Percentiles rank a stretch among this genome's conserved stretches.
Evolutionary conservation across 2,113 vertebrate genomes (phyloP).

Genomic region (Brienomyrus longianalis): DNA sequence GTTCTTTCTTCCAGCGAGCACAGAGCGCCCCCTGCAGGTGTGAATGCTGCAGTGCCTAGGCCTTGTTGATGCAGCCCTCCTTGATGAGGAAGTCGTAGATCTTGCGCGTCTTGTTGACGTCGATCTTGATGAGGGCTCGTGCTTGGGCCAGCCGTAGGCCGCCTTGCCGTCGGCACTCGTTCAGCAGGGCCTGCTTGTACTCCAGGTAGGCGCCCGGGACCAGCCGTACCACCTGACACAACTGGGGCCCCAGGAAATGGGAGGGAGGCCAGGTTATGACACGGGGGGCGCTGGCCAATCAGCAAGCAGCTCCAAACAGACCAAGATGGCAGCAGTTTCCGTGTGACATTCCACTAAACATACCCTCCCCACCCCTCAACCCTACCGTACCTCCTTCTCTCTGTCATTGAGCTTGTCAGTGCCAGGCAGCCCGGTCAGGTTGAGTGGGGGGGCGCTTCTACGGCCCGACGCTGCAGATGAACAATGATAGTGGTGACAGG

Average conservation of each 20-base stretch:
- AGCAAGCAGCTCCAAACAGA: neutral
- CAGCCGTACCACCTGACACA: constrained; percentile 95
- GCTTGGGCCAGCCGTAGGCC: constrained; percentile 90
- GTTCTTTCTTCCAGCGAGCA: neutral
- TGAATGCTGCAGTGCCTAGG: constrained; percentile 47
- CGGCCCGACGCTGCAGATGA: constrained; percentile 64
- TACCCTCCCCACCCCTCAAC: neutral
- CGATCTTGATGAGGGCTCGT: constrained; percentile 95
- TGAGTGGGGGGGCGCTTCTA: constrained; percentile 86
- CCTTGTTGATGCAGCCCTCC: constrained; percentile 92
- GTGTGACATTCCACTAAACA: neutral
- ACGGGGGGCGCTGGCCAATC: neutral
- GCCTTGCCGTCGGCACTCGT: constrained; percentile 90
- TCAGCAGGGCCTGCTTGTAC: constrained; percentile 90
- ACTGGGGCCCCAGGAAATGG: constrained; percentile 47
- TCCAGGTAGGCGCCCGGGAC: constrained; percentile 96
- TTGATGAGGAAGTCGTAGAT: constrained; percentile 98
- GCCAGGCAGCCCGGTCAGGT: constrained; percentile 91
- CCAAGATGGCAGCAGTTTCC: neutral
- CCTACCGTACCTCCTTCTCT: constrained; percentile 85
- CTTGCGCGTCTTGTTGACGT: constrained; percentile 97
- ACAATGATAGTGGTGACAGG: neutral
- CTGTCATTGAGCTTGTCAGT: constrained; percentile 94
- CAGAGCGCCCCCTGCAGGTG: neutral
- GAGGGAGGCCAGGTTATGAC: neutral